These are phyloP conservation scores for Cercocebus atys DNA, from an alignment of 2,113 vertebrate species.

Conservation along the genomic window DNA sequence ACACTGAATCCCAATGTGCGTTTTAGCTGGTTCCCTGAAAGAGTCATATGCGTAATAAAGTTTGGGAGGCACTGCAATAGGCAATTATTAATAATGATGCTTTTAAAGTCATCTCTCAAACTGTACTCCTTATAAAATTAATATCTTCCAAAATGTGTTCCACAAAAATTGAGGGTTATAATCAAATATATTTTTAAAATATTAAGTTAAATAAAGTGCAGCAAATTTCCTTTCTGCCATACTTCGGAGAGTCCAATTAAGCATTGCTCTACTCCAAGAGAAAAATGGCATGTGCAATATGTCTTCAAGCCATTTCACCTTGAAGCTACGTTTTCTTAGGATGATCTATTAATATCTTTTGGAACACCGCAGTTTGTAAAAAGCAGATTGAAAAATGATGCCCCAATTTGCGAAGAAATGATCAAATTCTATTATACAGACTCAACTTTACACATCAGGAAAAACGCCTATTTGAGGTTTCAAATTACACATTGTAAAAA, in stretches of 20 bases:
- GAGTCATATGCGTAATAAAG: not conserved
- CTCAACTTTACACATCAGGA: not conserved
- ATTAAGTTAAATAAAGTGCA: not conserved
- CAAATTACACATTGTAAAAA: not conserved
- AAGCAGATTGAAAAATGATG: not conserved
- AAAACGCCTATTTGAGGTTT: not conserved
- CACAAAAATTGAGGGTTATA: not conserved
- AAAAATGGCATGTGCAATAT: not conserved
- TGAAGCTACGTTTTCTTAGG: not conserved
- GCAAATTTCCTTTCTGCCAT: not conserved
- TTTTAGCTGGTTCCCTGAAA: not conserved
- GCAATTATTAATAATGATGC: not conserved
- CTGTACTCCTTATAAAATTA: not conserved
- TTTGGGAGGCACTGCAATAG: not conserved
- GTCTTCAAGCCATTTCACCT: not conserved
- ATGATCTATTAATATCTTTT: not conserved
- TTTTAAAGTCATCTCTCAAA: not conserved
- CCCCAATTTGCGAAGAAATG: not conserved
- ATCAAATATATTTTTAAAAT: not conserved
- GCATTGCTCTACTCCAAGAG: not conserved
- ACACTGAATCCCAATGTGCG: not conserved
- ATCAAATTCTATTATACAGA: not conserved
- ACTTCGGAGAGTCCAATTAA: not conserved
- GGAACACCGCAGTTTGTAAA: not conserved
- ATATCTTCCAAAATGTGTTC: not conserved